Conservation (phyloP, 2,797 vertebrate species). For the Parauchenoglanis punctatus region DNA sequence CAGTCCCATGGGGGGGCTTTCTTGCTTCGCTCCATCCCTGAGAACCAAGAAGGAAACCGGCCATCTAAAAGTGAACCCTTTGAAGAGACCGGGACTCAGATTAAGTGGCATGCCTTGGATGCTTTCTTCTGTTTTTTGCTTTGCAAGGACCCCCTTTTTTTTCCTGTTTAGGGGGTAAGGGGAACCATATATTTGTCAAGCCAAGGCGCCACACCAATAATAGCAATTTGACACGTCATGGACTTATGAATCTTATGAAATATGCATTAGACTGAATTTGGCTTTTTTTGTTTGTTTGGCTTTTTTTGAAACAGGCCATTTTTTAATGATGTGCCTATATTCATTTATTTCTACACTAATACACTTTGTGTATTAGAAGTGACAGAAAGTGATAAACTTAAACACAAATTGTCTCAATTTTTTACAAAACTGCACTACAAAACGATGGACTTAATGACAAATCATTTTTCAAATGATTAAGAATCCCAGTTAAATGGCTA, state of each 20-base stretch:
- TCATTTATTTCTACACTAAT: not conserved
- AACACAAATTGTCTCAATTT: not conserved
- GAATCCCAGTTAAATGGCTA: not conserved
- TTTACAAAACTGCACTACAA: not conserved
- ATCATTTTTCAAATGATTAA: not conserved
- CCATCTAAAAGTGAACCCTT: constrained; percentile 70
- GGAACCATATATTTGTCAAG: constrained; percentile 49
- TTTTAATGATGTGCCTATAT: not conserved
- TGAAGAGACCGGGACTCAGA: constrained; percentile 74
- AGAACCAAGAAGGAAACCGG: constrained; percentile 68
- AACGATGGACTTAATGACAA: not conserved
- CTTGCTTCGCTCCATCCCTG: constrained; percentile 69
- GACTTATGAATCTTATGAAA: constrained; percentile 4
- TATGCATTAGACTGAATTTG: not conserved
- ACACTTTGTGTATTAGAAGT: not conserved
- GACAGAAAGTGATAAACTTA: not conserved
- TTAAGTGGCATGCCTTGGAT: constrained; percentile 73
- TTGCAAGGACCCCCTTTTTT: constrained; percentile 32
- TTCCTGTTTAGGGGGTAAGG: constrained; percentile 45
- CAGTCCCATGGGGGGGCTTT: constrained; percentile 76
- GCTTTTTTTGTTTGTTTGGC: too few species aligned
- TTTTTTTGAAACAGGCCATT: not conserved
- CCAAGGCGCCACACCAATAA: constrained; percentile 44
- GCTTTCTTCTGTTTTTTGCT: constrained; percentile 62
- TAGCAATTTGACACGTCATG: constrained; percentile 51